A percentile compares a stretch with the other conserved stretches of the same genome.
Conservation (phyloP, 2,888 invertebrate species). For the Coenonympha glycerion region DNA sequence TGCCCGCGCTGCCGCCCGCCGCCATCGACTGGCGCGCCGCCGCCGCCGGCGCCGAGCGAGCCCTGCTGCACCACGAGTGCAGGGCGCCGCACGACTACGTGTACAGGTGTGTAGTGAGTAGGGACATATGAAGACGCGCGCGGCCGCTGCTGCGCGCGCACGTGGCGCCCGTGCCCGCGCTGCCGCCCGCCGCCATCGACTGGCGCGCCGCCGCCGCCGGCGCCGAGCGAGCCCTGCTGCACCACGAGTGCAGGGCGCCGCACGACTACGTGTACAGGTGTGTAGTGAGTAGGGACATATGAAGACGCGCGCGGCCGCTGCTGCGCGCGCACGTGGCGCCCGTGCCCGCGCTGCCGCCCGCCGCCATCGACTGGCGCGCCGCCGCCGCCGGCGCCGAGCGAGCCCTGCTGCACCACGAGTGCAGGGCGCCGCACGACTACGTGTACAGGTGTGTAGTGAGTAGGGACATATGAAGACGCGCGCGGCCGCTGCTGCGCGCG, state of each 20-base stretch:
- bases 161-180: constrained; percentile 44
- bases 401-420: too few relatives aligned
- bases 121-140: too few relatives aligned
- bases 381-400: too few relatives aligned
- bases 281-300: too few relatives aligned
- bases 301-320: too few relatives aligned
- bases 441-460: too few relatives aligned
- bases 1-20: constrained; percentile 44
- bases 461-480: too few relatives aligned
- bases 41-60: constrained; percentile 32
- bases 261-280: constrained; percentile 54
- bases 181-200: constrained; percentile 49
- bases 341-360: too few relatives aligned
- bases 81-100: constrained; percentile 50
- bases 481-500: too few relatives aligned
- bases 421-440: too few relatives aligned
- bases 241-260: constrained; percentile 54
- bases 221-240: constrained; percentile 38
- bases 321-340: too few relatives aligned
- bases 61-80: constrained; percentile 54
- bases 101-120: constrained; percentile 51
- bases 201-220: constrained; percentile 43
- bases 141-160: constrained; percentile 78
- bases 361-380: too few relatives aligned
- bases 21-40: constrained; percentile 50